These are phyloP conservation scores for Hydrotaea diabolus DNA, from an alignment of 2,888 invertebrate genomes.

Conservation along the genomic window DNA sequence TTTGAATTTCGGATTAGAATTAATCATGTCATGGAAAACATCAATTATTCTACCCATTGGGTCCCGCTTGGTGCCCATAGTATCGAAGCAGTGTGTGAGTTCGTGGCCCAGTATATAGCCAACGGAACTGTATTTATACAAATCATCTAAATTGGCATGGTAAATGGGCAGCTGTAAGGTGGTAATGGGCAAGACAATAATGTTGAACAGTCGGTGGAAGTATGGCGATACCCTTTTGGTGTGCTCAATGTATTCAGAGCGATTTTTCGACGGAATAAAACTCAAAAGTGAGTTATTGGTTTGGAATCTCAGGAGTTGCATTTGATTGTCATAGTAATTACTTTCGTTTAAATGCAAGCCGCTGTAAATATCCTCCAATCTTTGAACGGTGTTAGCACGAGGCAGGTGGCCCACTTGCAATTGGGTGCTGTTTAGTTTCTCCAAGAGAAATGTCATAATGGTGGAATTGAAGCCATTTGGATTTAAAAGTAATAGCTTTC, in stretches of 20 bases:
- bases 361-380: conserved; percentile 2
- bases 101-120: conserved; percentile 40
- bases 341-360: not conserved
- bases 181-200: conserved; percentile 3
- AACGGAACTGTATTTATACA: conserved; percentile 16
- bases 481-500: conserved; percentile 7
- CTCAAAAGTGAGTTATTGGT: not conserved
- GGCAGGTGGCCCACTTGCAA: conserved; percentile 18
- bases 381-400: not conserved
- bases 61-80: not conserved
- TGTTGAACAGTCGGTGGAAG: not conserved
- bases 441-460: conserved; percentile 18
- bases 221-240: conserved; percentile 1
- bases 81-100: conserved; percentile 25
- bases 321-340: conserved; percentile 28
- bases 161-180: conserved; percentile 27
- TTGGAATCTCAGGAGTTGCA: conserved; percentile 17
- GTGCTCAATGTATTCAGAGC: not conserved
- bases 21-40: conserved; percentile 22
- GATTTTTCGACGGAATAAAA: not conserved
- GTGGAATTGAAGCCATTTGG: conserved; percentile 6
- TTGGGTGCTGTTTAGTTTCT: conserved; percentile 7
- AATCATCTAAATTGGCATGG: not conserved
- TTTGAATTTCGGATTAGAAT: not conserved
- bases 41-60: not conserved